phyloP scores from a whole-genome alignment of 2,797 vertebrate species.

The Danio kyathit region DNA sequence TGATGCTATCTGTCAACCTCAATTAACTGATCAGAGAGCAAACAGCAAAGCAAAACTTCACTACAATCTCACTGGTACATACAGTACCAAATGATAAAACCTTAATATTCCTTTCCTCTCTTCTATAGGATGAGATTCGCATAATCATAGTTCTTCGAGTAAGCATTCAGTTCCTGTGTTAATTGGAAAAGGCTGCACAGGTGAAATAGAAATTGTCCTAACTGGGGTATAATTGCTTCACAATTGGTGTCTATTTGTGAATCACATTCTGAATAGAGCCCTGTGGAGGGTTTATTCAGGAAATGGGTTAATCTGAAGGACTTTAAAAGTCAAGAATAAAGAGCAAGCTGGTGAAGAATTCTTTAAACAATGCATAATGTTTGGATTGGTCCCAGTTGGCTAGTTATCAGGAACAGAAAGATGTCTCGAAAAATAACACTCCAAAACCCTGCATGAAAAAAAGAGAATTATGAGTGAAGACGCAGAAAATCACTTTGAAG shows the following conservation, averaged over 20 bases:
- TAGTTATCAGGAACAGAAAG: neutral
- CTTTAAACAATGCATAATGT: neutral
- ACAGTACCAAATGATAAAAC: neutral
- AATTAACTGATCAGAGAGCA: neutral
- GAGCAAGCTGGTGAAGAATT: neutral
- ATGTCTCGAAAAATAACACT: neutral
- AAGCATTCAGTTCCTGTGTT: neutral
- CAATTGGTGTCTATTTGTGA: neutral
- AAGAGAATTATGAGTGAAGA: neutral
- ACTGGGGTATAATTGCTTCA: neutral
- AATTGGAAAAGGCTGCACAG: neutral
- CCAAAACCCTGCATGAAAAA: neutral
- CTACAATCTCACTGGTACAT: neutral
- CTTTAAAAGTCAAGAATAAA: neutral
- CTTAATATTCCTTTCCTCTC: too few species aligned
- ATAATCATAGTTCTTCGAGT: neutral
- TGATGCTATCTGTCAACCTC: neutral
- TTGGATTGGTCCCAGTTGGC: neutral
- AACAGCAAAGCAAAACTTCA: neutral
- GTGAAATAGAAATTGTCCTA: neutral
- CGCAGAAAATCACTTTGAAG: neutral
- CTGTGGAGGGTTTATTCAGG: neutral
- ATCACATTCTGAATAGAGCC: neutral
- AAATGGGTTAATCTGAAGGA: too few species aligned
- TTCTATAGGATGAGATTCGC: neutral